Base-by-base conservation (phyloP, 2,113 vertebrate genomes). In the Gavia stellata region DNA sequence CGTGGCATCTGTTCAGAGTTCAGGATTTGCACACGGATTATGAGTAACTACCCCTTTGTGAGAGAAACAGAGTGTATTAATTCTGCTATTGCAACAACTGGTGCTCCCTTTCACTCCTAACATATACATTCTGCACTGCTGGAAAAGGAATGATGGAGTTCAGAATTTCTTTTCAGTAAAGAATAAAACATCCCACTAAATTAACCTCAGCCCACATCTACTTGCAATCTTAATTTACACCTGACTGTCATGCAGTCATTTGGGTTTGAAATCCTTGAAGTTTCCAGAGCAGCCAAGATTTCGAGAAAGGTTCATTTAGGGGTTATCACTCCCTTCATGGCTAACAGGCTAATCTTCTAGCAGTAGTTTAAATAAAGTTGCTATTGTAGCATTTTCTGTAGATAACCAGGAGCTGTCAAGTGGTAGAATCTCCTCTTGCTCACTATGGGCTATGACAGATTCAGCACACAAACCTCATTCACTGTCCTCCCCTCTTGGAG, bases 381-480 rank as follows among this genome's bases (percentile, higher is more conserved):
- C 44, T 72, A 34, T 79, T 85, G 86, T 88, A 93, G 73, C 50
- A 79, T 94, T 93, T 67, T 94, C 59, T 80, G 91, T 68, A 95
- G 94, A 91, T 94, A 96, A 95, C 71, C 73, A 93, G 96, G 68
- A 91, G 84, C 61, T 18, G 29, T 96, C 72, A 94, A 81, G 72
- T 80, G 71, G 77, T 70, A 93, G 90, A 96, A 96, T 95, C 71
- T 92, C 68, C 52, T 83, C 67, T 91, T 96, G 81, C 72, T 97
- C 47, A 26, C 88, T 91, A 71, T 66, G 45, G 91, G 72, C 85
- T 97, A 65, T 95, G 94, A 96, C 96, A 97, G 86, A 96, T 94
- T 95, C 90, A 88, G 59, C 94, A 61, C 75, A 94, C 75, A 96
- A 97, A 68, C 81, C 86, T 97, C 94, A 96, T 82, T 97, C 85